These are phyloP conservation scores for Malurus alboscapulatus DNA, from an alignment of 2,113 vertebrate species.

Conservation along the genomic window DNA sequence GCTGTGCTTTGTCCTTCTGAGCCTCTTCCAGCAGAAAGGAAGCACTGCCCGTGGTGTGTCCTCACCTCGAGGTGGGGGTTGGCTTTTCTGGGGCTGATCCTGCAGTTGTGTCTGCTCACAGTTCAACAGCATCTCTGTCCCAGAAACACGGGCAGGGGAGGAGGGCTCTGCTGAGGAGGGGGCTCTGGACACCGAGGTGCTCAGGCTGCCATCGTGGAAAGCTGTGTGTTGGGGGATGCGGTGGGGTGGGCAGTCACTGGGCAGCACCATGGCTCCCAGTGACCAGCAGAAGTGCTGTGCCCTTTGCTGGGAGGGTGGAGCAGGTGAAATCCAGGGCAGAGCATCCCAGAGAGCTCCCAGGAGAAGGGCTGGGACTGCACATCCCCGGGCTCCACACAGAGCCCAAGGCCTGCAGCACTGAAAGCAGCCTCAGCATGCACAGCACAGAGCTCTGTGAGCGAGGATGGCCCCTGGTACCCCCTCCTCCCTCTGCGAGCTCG, in stretches of 20 bases:
- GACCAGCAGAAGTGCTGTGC: not conserved
- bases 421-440: accelerated
- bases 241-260: not conserved
- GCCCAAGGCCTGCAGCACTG: not conserved
- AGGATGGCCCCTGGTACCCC: accelerated
- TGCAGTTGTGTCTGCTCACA: accelerated
- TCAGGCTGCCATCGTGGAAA: not conserved
- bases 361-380: not conserved
- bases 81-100: not conserved
- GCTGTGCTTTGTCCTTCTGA: not conserved
- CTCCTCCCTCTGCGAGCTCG: not conserved
- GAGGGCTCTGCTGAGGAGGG: not conserved
- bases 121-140: not conserved
- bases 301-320: not conserved
- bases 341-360: not conserved
- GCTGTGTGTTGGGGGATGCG: not conserved
- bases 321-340: not conserved
- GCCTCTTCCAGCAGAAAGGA: not conserved
- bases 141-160: not conserved
- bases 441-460: accelerated
- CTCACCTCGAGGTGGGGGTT: not conserved
- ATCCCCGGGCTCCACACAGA: not conserved
- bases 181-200: not conserved
- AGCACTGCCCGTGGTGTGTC: not conserved
- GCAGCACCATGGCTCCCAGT: not conserved